These are phyloP conservation scores for Brachypterus glaber DNA, from an alignment of 2,888 invertebrate genomes.

Conservation along the genomic window DNA sequence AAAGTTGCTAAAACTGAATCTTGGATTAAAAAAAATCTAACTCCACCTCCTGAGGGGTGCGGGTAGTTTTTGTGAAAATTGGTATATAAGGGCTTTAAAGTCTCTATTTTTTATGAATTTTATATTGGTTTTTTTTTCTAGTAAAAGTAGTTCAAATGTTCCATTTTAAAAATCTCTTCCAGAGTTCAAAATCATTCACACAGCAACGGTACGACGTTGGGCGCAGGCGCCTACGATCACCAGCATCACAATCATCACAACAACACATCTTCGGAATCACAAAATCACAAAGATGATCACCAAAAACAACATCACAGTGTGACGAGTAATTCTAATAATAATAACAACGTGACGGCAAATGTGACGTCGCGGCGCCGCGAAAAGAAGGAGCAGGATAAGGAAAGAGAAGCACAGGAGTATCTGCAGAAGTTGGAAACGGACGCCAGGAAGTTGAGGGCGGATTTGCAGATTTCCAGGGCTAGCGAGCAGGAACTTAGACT, in stretches of 20 bases:
- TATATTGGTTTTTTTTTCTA: too few relatives aligned
- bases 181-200: constrained; percentile 31
- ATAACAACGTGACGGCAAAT: constrained; percentile 10
- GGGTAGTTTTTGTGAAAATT: too few relatives aligned
- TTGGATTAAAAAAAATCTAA: too few relatives aligned
- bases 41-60: too few relatives aligned
- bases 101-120: too few relatives aligned
- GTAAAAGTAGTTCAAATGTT: too few relatives aligned
- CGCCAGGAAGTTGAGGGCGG: constrained; percentile 60
- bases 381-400: constrained; percentile 40
- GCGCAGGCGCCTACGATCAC: constrained; percentile 25
- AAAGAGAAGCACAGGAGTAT: constrained; percentile 43
- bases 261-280: constrained; percentile 3
- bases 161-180: too few relatives aligned
- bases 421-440: constrained; percentile 59
- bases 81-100: too few relatives aligned
- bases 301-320: constrained; percentile 6
- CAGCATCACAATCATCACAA: constrained; percentile 7
- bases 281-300: constrained; percentile 2
- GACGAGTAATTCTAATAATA: too few relatives aligned
- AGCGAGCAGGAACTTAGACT: constrained; percentile 62
- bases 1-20: too few relatives aligned
- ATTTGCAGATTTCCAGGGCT: constrained; percentile 62
- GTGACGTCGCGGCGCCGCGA: constrained; percentile 29
- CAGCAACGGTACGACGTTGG: constrained; percentile 32